These are phyloP conservation scores for Cynaeus angustus DNA, from an alignment of 2,888 invertebrate genomes.

Conservation along the genomic window DNA sequence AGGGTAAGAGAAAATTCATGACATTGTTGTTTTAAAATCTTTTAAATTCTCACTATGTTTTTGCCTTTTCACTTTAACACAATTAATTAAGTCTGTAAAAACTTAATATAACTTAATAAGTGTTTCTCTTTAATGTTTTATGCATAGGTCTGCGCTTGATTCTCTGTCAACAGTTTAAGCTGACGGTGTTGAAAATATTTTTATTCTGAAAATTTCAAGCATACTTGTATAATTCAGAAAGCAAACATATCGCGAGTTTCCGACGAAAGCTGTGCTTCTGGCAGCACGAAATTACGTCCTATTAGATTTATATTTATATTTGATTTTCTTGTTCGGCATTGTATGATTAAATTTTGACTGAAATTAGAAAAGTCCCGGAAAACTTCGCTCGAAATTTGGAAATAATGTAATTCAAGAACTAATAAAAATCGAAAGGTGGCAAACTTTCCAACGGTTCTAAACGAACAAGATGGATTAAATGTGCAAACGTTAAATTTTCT, in stretches of 20 bases:
- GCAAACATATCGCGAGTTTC: constrained; percentile 31
- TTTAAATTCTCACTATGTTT: background rate
- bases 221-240: constrained; percentile 25
- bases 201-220: constrained; percentile 19
- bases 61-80: background rate
- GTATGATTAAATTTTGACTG: constrained; percentile 35
- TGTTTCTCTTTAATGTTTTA: constrained; percentile 1
- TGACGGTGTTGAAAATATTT: constrained; percentile 13
- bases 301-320: constrained; percentile 39
- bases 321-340: constrained; percentile 34
- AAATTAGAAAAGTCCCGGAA: constrained; percentile 16
- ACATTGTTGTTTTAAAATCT: background rate
- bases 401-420: constrained; percentile 24
- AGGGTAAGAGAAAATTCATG: too few relatives aligned
- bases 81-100: background rate
- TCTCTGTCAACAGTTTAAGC: constrained; percentile 8
- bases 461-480: constrained; percentile 21
- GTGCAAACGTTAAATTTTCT: constrained; percentile 7
- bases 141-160: background rate
- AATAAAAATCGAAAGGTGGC: constrained; percentile 31
- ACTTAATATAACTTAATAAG: constrained; percentile 3
- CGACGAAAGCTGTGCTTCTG: constrained; percentile 28
- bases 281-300: constrained; percentile 25
- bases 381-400: constrained; percentile 27
- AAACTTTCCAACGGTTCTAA: constrained; percentile 21